Evolutionary conservation across 1,140 invertebrate species (phyloP).

Genomic region (Listronotus bonariensis): DNA sequence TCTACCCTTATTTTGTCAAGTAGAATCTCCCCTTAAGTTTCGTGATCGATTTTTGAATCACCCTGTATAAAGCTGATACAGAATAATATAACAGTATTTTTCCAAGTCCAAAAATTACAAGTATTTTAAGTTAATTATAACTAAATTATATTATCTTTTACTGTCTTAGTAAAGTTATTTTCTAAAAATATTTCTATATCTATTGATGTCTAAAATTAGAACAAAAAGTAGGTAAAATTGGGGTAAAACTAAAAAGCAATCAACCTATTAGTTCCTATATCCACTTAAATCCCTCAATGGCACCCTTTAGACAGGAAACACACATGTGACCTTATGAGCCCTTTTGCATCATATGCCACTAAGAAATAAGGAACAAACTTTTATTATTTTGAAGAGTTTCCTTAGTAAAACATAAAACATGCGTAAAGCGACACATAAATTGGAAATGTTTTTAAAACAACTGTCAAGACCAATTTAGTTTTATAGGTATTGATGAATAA

Average conservation of each 20-base stretch:
- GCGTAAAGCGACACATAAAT: background rate
- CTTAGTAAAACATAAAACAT: slow-evolving; percentile 21
- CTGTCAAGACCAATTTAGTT: background rate
- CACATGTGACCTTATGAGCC: slow-evolving; percentile 26
- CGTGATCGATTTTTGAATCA: no score
- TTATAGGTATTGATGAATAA: background rate
- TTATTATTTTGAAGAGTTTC: slow-evolving; percentile 17
- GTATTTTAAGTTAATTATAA: no score
- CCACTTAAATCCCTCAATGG: slow-evolving; percentile 28
- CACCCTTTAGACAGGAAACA: slow-evolving; percentile 32
- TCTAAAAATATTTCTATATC: no score
- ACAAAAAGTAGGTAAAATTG: no score
- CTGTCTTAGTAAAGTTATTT: no score
- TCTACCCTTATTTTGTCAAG: no score
- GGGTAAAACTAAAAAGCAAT: slow-evolving; percentile 16
- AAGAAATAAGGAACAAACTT: slow-evolving; percentile 23
- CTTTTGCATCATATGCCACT: slow-evolving; percentile 14
- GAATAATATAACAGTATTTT: no score
- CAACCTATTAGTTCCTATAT: slow-evolving; percentile 18
- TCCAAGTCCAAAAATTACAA: no score
- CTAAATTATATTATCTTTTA: no score
- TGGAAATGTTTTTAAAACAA: background rate
- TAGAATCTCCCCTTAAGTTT: no score
- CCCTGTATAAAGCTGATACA: no score
- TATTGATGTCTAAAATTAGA: no score